Base-by-base conservation (phyloP, 2,113 vertebrate genomes). In the Sinocyclocheilus grahami region DNA sequence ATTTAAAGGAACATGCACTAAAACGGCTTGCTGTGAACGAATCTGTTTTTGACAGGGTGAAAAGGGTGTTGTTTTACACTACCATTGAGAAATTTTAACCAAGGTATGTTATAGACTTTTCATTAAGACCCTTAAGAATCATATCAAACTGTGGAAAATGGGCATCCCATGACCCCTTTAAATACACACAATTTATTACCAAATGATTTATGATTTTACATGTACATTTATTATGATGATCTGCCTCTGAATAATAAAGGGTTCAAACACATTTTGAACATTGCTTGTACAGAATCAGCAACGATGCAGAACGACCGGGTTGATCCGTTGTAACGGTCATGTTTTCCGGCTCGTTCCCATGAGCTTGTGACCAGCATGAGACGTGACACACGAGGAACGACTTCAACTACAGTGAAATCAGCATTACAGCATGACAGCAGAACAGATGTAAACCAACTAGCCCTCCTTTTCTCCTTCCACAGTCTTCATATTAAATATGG, bases 361-460 rank as follows among this genome's bases (percentile, higher is more conserved):
- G 58, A 60, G 71, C 27, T 74, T 58, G 76, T 63, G 39, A 79
- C 33, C 55, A 85, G 30, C 58, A 67, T 62, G 63, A 78, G 85
- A 83, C n/a, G 71, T 3, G 27, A 58, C 16, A 22, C 58, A 48
- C 20, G 69, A 63, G 69, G 37, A 51, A 51, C 58, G 22, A 3
- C 58, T n/a, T 62, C 20, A 62, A 11, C 14, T n/a, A 18, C 79
- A 10, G 62, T 20, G 62, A 67, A 82, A 82, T 82, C 42, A 3
- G 14, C 62, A 67, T 51, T 12, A 51, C 4, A 51, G 16, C 58
- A 13, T 63, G 18, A 62, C 55, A 33, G 75, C 24, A 55, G 48
- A 58, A 55, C 27, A 58, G 27, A 78, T 12, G 76, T 77, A 30
- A 77, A 48, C 11, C 48, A 77, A 30, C 12, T 24, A 30, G 16